Base-by-base conservation (phyloP, 1,140 invertebrate species). In the Chionoecetes opilio region DNA sequence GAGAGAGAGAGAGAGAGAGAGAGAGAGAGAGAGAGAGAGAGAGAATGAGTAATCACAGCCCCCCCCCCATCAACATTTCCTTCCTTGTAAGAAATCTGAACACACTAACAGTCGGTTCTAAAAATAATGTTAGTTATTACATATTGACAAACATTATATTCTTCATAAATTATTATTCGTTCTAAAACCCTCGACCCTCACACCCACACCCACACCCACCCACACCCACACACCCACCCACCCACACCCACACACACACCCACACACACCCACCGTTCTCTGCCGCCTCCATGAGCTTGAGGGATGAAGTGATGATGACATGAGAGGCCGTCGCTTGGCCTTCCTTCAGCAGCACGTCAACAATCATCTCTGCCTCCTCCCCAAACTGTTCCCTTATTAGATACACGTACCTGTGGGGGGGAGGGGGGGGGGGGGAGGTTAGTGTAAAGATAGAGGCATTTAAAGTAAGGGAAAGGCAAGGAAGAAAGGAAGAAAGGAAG, bases 321-420 rank as follows among this genome's bases (percentile, higher is more conserved):
- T 97, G 97, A 3, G 98, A 98, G 3, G 98, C 98, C 0, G 97
- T 98, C 86, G 98, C 97, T 95, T 97, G 98, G 0, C 98, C 98
- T 96, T 97, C 97, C 96, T 98, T 98, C 2, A 98, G 97, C 0
- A 98, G 96, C 97, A 98, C 98, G 96, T 98, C 98, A 0, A 98
- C 97, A 46, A 98, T 97, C 82, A 98, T 97, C 97, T 98, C 98
- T 34, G 98, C 97, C 91, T 98, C 97, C 96, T 97, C 97, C 3
- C 98, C 98, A 97, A 98, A 98, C 96, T 98, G 97, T n/a, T 97
- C 98, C 97, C 98, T 98, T 86, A 98, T 98, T 96, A 98, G 97
- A 91, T 97, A 97, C 46, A 98, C 97, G 94, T 97, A 98, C 75
- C 98, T 98, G 90, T 0, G 94, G 96, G 97, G 87, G 85, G 63